Evolutionary conservation across 1,140 invertebrate genomes (phyloP), one percentile per base, ranked within the genome.

Genomic region (Campoletis sonorensis): DNA sequence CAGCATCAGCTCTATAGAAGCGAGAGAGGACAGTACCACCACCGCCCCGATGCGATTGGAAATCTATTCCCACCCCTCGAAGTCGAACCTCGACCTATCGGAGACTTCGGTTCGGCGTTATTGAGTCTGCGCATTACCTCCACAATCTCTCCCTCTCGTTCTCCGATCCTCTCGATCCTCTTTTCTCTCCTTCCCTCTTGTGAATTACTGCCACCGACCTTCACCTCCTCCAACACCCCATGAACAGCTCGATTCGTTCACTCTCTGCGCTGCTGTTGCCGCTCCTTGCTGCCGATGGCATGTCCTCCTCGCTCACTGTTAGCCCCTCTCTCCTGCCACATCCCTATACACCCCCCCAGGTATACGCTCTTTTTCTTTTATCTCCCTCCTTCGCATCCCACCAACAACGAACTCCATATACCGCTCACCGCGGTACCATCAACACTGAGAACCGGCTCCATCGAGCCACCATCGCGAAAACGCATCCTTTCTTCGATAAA

Each of bases 81-180:
- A 90, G 90, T 92, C 91, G 90, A 92, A 91, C 90, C 88, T 90
- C 91, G 90, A 91, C 91, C 91, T 92, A 92, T 92, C 91, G 91
- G 91, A 91, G 90, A 86, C 89, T 92, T 92, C 85, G 89, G 90
- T 91, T 91, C 87, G 90, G 89, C 83, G 89, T 90, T 92, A 92
- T 92, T 92, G 91, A 92, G 91, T 92, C 90, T 92, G 91, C 91
- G 91, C 91, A 85, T 84, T 85, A 81, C 81, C 82, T 84, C 81
- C 80, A 27, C 13, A 64, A 64, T 49, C 49, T 37, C 76, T 79
- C 76, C 15, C 76, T 45, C 64, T 58, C 67, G 40, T 26, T 78
- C 51, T n/a, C 27, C 68, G 58, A 61, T 82, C 51, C 79, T 75
- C 64, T 79, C 71, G 58, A 54, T 75, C 64, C 71, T 79, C 45